phyloP scores from a whole-genome alignment of 2,888 invertebrate genomes.

The Lumbricus terrestris region DNA sequence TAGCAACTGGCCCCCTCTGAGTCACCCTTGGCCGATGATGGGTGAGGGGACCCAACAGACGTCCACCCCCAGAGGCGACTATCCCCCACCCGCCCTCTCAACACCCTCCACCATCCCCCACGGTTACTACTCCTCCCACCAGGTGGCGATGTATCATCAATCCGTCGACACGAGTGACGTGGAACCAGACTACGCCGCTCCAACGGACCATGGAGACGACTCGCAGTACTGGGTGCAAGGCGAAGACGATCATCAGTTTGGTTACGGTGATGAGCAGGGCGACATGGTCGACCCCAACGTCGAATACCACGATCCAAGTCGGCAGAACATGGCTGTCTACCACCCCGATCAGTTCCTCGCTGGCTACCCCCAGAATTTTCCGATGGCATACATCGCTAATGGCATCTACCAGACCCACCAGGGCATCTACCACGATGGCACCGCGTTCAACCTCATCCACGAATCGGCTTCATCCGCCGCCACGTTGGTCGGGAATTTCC shows the following conservation, averaged over 20 bases:
- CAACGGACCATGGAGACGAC: not conserved
- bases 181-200: not conserved
- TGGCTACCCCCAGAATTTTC: not conserved
- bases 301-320: not conserved
- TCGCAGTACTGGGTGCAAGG: not conserved
- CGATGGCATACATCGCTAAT: not conserved
- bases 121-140: not conserved
- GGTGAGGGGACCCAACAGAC: not conserved
- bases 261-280: not conserved
- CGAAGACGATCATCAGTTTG: not conserved
- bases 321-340: not conserved
- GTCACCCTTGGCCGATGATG: not conserved
- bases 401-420: not conserved
- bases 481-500: not conserved
- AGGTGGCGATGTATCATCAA: not conserved
- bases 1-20: not conserved
- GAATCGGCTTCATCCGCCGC: not conserved
- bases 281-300: not conserved
- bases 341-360: not conserved
- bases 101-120: not conserved
- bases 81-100: not conserved
- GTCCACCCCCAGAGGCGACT: not conserved
- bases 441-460: not conserved
- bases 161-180: not conserved
- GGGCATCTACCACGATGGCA: not conserved